Evolutionary conservation across 2,888 invertebrate genomes (phyloP).

Genomic region (Macroteleia sp.): DNA sequence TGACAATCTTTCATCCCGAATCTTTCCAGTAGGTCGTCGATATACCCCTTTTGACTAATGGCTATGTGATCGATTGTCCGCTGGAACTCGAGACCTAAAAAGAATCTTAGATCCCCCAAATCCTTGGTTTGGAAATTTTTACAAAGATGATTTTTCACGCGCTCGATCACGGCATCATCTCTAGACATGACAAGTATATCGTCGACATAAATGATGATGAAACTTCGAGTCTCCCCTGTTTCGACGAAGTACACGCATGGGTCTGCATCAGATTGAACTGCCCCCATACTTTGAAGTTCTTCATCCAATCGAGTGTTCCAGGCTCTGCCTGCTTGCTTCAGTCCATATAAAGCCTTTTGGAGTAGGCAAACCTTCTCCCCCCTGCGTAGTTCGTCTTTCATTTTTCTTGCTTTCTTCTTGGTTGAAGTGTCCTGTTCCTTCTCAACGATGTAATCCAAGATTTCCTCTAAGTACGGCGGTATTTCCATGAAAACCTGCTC

Average conservation of each 20-base stretch:
- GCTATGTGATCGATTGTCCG: neutral
- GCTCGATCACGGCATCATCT: slow-evolving; percentile 38
- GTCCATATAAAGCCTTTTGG: slow-evolving; percentile 59
- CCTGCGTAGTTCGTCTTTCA: slow-evolving; percentile 15
- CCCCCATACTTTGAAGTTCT: neutral
- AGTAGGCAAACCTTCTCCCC: slow-evolving; percentile 41
- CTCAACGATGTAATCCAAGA: neutral
- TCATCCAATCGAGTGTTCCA: slow-evolving; percentile 46
- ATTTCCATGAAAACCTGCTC: slow-evolving; percentile 31
- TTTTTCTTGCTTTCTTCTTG: slow-evolving; percentile 35
- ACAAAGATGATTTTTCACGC: slow-evolving; percentile 45
- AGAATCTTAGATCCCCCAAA: slow-evolving; percentile 59
- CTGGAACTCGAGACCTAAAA: slow-evolving; percentile 44
- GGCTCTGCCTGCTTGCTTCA: slow-evolving; percentile 47
- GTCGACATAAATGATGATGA: slow-evolving; percentile 22
- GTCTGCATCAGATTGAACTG: neutral
- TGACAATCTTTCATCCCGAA: too few relatives aligned
- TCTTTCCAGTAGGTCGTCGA: too few relatives aligned
- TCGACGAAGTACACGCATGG: neutral
- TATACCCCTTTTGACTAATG: neutral
- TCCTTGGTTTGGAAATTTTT: slow-evolving; percentile 65
- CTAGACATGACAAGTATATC: slow-evolving; percentile 57
- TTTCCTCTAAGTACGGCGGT: neutral
- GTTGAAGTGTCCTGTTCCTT: neutral
- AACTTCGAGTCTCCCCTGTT: neutral